Conservation (phyloP, 2,888 invertebrate species). For the Conistra vaccinii region DNA sequence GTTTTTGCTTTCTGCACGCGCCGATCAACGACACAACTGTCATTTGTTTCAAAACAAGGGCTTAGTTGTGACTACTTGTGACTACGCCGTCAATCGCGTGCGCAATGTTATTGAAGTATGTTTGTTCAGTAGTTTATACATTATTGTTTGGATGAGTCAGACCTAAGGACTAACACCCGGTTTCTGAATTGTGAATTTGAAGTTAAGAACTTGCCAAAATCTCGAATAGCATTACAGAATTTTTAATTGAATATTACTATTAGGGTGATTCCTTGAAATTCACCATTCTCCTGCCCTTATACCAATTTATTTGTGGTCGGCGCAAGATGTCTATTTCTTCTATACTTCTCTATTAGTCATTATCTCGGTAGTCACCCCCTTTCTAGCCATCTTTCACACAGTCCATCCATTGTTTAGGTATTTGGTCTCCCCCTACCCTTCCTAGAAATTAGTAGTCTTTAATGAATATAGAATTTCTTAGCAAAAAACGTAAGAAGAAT, state of each 20-base stretch:
- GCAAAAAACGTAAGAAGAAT: background rate
- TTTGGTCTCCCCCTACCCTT: too few species aligned
- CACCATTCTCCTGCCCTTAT: too few species aligned
- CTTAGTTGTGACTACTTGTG: constrained; percentile 32
- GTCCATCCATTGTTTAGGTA: too few species aligned
- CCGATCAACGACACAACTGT: constrained; percentile 38
- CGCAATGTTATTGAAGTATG: constrained; percentile 27
- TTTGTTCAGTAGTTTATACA: constrained; percentile 9
- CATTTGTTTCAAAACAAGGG: constrained; percentile 51
- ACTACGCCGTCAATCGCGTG: constrained; percentile 23
- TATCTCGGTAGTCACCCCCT: too few species aligned
- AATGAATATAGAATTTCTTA: too few species aligned
- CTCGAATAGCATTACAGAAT: background rate
- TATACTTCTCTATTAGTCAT: too few species aligned
- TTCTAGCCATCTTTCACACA: too few species aligned
- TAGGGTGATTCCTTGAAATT: background rate
- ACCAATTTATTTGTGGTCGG: too few species aligned
- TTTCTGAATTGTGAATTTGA: background rate
- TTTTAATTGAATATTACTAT: too few species aligned
- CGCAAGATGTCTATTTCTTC: too few species aligned
- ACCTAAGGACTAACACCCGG: background rate
- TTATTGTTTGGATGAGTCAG: constrained; percentile 30
- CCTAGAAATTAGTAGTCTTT: too few species aligned
- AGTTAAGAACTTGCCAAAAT: background rate
- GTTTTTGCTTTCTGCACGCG: constrained; percentile 30